Evolutionary conservation across 2,113 vertebrate species (phyloP), one percentile per base, ranked within the genome.

Genomic region (Hydropotes inermis): DNA sequence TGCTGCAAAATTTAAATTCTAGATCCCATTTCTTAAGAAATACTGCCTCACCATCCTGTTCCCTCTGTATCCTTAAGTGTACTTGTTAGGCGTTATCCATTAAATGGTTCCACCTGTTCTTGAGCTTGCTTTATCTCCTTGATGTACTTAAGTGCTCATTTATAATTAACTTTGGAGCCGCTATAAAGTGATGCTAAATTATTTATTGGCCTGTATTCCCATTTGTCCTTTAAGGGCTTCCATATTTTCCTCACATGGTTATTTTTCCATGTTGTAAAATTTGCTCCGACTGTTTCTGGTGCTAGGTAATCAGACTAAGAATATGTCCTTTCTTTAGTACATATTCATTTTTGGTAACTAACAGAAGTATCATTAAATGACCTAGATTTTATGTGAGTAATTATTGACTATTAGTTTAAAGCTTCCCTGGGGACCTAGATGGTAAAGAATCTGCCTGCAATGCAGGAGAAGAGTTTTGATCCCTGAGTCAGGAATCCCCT

Each of bases 261-360:
- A 85, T 39, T 91, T 88, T 58, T 60, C 76, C 36, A 30, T 67
- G 28, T 86, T 93, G 11, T 88, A 97, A 97, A 98, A 79, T 93
- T 61, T 88, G 36, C 33, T 39, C 19, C 30, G 47, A 52, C 76
- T 88, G 54, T 89, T 89, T 70, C 36, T 87, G 91, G 94, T 87
- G 64, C 15, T 87, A 61, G 57, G 36, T 93, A 87, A 93, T 43
- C n/a, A 92, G 70, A 96, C 25, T 70, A 87, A 87, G 45, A 92
- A 43, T 86, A 6, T 90, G 12, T 61, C 83, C 15, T 36, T 95
- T 96, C 67, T 39, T 95, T 93, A 94, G 64, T 39, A 70, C 33
- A 78, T 61, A n/a, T 10, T 25, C 12, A 43, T 85, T 94, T 87
- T 76, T 82, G 61, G 30, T 95, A 88, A 79, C 47, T 55, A 76